Evolutionary conservation across 2,888 invertebrate species (phyloP), one percentile per base, ranked within the genome.

Genomic region (Blastobasis lacticolella): DNA sequence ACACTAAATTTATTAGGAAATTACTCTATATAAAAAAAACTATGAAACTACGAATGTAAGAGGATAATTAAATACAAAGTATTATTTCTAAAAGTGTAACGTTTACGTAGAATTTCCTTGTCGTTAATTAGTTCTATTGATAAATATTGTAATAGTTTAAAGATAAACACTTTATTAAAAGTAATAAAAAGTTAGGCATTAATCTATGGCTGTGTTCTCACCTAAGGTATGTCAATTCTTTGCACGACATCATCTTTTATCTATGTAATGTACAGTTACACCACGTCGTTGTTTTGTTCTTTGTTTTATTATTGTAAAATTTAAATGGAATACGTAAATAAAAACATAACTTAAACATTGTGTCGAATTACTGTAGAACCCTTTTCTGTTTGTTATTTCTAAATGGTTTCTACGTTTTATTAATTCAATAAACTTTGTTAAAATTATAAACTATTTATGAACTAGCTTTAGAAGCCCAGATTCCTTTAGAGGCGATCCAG

Each of bases 161-260:
- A 59, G 57, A 68, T 23, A 23, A 23, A 23, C 23, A 23, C 23
- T 23, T 23, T 23, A 23, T 2, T 23, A 23, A 23, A 23, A 23
- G 23, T 23, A 23, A 23, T 23, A 23, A 23, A 23, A 23, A 23
- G 42, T 60, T 81, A 82, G 76, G 73, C 75, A 73, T 79, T 80
- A 84, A 85, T 79, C 76, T 83, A 84, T 85, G 87, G 87, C 87
- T 88, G 87, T 87, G 87, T 88, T 81, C 76, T 86, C 85, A 88
- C 82, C 73, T 83, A 86, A 85, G 79, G 73, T 85, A 83, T 68
- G 87, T 88, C 87, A 88, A 87, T 86, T 88, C 81, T 81, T 78
- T 83, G 87, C 87, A 88, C 87, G 72, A 81, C 76, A 81, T 79
- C 75, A 80, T 81, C 77, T 84, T 75, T 75, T 69, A 71, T 77